Base-by-base conservation (phyloP, 2,797 vertebrate species). In the Scarus forsteni region DNA sequence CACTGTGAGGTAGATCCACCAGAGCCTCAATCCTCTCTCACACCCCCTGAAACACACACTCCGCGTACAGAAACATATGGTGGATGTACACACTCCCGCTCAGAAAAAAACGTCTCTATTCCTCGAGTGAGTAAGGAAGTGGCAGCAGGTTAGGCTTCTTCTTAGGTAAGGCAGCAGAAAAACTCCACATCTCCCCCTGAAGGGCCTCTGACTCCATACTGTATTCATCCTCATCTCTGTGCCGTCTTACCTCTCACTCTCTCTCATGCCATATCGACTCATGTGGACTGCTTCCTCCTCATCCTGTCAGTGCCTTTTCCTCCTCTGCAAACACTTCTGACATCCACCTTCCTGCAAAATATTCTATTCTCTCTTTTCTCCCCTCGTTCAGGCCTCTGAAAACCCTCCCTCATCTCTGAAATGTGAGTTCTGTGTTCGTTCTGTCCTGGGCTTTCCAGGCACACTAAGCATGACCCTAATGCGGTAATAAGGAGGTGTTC, bases 391-490 rank as follows among this genome's bases (percentile, higher is more conserved):
- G 55, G n/a, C 57, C 40, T 7, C 16, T 18, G 15, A 34, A 38
- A 52, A 50, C 14, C 38, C 14, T 10, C 35, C 12, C 1, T 49
- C 64, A n/a, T 42, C 66, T 55, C 53, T 10, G 19, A 44, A 57
- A 61, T 7, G 38, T 39, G 7, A 39, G 66, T 58, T 71, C 45
- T 39, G 49, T 8, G 53, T 49, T 60, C 3, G 18, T 48, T 15
- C 68, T 69, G 40, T 61, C 58, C 15, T 27, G 54, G 34, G 60
- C 50, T 71, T 74, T 84, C 40, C 42, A 15, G 44, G 10, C 6
- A 6, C 43, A 56, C 53, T 38, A 65, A 75, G 42, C 71, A 79
- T 75, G 73, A 72, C 73, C 61, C 74, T 48, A 66, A 75, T 50
- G 60, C 52, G 11, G 12, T 46, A 75, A 66, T 65, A 64, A 54